Evolutionary conservation across 1,140 invertebrate genomes (phyloP), one percentile per base, ranked within the genome.

Genomic region (Dendroctonus valens): DNA sequence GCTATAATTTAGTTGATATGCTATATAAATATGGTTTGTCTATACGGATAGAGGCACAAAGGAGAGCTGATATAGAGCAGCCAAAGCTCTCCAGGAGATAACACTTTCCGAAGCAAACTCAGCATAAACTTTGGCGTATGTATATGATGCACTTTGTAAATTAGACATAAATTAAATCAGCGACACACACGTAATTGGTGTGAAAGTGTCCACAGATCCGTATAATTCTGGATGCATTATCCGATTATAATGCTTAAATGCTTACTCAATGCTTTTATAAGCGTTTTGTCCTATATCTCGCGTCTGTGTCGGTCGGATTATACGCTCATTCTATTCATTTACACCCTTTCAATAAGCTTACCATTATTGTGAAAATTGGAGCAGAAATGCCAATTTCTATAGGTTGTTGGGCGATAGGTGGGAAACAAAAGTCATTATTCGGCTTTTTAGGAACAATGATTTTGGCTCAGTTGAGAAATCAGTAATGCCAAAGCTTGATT

Each of bases 161-260:
- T 66, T 66, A 59, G 57, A 66, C 57, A 66, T 66, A 66, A 66
- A 66, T 66, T 66, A 53, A 66, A 66, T 59, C 64, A 66, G 64
- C 64, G 62, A 65, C 62, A 65, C 62, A 65, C 57, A 63, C 51
- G 58, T 67, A 67, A 67, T 67, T 67, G 65, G 65, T 61, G 58
- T 67, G 59, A 67, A 67, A 67, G 59, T 55, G 65, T 61, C 58
- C 65, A 67, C 42, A 61, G 58, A 61, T 59, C 58, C 65, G 65
- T 61, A 62, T 67, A 67, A 67, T 61, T 62, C 57, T 59, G 55
- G 51, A 67, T 67, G 65, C 57, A 67, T 67, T 60, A 67, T 60
- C 50, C 59, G 65, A 67, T 67, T 67, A 67, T 67, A 52, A 61
- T 67, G 65, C 58, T 67, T 67, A 67, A 67, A 61, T 67, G 65